These are phyloP conservation scores for Drosophila lutescens DNA, from an alignment of 2,888 invertebrate genomes.

Conservation along the genomic window DNA sequence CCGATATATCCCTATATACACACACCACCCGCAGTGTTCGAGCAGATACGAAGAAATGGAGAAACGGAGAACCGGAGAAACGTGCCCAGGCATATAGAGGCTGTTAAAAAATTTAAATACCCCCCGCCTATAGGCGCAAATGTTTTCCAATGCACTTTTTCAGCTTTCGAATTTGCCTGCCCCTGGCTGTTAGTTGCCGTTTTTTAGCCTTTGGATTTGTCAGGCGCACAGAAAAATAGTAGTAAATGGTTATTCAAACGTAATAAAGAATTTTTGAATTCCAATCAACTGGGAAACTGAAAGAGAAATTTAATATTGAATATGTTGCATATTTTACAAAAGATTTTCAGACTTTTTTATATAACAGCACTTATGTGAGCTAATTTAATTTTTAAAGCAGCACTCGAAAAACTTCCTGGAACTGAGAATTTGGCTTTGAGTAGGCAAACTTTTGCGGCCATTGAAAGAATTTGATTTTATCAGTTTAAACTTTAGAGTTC, in stretches of 20 bases:
- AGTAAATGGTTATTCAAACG: background rate
- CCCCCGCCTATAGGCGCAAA: constrained; percentile 10
- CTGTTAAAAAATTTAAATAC: constrained; percentile 39
- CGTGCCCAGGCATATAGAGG: constrained; percentile 40
- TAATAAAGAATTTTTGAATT: background rate
- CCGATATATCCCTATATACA: background rate
- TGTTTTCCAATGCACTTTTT: constrained; percentile 34
- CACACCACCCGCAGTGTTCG: constrained; percentile 4
- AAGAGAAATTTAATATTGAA: background rate
- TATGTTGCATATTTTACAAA: background rate
- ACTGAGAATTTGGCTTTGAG: background rate
- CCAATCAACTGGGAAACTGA: background rate
- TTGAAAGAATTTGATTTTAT: constrained; percentile 26
- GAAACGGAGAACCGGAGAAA: background rate
- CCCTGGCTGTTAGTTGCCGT: background rate
- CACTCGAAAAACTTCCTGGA: background rate
- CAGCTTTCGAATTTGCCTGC: constrained; percentile 1
- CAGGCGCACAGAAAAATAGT: background rate
- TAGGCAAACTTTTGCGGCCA: constrained; percentile 16
- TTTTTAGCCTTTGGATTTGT: background rate
- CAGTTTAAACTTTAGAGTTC: constrained; percentile 13
- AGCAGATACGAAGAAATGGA: background rate
- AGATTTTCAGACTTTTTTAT: no score
- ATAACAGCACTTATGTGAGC: background rate
- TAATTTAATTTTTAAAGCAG: constrained; percentile 2